These are phyloP conservation scores for Phenacoccus solenopsis DNA, from an alignment of 1,140 invertebrate genomes.

Conservation along the genomic window DNA sequence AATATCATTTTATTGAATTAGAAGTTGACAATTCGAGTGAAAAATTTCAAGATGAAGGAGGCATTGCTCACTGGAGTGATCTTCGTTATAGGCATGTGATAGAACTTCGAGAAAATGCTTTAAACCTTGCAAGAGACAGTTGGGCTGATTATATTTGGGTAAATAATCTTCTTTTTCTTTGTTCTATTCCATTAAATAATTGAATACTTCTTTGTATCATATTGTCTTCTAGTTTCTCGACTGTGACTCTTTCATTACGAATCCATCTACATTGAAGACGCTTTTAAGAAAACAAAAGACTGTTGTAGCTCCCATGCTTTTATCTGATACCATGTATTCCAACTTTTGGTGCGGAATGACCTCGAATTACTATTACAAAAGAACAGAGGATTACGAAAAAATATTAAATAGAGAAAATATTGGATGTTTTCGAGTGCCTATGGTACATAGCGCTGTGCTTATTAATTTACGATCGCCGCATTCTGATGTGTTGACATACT, in stretches of 20 bases:
- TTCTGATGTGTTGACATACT: slow-evolving; percentile 63
- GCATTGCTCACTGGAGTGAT: slow-evolving; percentile 57
- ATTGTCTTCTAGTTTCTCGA: slow-evolving; percentile 62
- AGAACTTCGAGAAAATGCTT: slow-evolving; percentile 59
- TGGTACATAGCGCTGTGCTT: slow-evolving; percentile 82
- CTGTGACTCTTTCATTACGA: slow-evolving; percentile 72
- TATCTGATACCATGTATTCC: slow-evolving; percentile 76
- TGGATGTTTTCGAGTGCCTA: slow-evolving; percentile 75
- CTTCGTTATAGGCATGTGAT: slow-evolving; percentile 71
- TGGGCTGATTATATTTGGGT: slow-evolving; percentile 82
- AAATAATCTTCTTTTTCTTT: slow-evolving; percentile 29
- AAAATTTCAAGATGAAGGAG: slow-evolving; percentile 46
- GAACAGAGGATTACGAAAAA: slow-evolving; percentile 73
- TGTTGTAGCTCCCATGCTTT: slow-evolving; percentile 69
- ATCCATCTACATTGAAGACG: slow-evolving; percentile 49
- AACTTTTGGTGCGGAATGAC: slow-evolving; percentile 95
- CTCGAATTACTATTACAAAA: slow-evolving; percentile 71
- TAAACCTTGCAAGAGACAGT: slow-evolving; percentile 52
- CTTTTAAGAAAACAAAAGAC: slow-evolving; percentile 52
- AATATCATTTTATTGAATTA: slow-evolving; percentile 61
- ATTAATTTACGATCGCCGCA: slow-evolving; percentile 53
- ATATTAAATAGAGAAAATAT: slow-evolving; percentile 57
- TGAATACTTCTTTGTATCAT: not conserved
- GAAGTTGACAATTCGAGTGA: slow-evolving; percentile 39
- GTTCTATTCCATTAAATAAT: not conserved